These are phyloP conservation scores for Drosophila mayri DNA, from an alignment of 1,140 invertebrate genomes.

Conservation along the genomic window DNA sequence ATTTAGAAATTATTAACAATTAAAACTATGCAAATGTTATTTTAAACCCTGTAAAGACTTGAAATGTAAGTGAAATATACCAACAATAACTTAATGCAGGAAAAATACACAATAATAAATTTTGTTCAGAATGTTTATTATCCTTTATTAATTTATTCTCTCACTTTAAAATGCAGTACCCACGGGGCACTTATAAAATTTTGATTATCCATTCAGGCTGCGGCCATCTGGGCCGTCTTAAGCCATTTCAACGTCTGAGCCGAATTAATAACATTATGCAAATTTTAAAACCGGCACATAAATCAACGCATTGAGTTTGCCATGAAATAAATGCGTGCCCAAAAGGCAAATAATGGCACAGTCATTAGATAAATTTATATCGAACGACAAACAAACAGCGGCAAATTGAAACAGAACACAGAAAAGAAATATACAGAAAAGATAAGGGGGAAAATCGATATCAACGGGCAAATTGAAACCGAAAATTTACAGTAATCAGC, in stretches of 20 bases:
- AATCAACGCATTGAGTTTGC: conserved; percentile 38
- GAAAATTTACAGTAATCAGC: conserved; percentile 47
- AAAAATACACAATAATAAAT: neutral
- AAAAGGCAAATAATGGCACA: conserved; percentile 54
- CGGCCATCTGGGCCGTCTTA: conserved; percentile 1
- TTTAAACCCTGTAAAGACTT: neutral
- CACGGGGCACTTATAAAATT: neutral
- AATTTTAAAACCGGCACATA: conserved; percentile 42
- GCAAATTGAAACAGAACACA: conserved; percentile 47
- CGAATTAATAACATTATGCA: conserved; percentile 57
- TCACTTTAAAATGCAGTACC: neutral
- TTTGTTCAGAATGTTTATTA: neutral
- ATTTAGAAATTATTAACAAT: neutral
- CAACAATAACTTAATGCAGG: neutral
- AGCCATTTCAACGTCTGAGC: conserved; percentile 26
- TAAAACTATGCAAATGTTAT: neutral
- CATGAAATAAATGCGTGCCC: conserved; percentile 36
- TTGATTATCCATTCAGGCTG: neutral
- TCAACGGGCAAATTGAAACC: conserved; percentile 48
- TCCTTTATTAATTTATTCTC: neutral
- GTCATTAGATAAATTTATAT: conserved; percentile 60
- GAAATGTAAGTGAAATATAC: neutral
- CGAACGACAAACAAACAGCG: conserved; percentile 40
- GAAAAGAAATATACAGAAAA: no score
- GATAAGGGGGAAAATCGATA: conserved; percentile 47